Base-by-base conservation (phyloP, 2,797 vertebrate genomes). In the Oreochromis grahami region DNA sequence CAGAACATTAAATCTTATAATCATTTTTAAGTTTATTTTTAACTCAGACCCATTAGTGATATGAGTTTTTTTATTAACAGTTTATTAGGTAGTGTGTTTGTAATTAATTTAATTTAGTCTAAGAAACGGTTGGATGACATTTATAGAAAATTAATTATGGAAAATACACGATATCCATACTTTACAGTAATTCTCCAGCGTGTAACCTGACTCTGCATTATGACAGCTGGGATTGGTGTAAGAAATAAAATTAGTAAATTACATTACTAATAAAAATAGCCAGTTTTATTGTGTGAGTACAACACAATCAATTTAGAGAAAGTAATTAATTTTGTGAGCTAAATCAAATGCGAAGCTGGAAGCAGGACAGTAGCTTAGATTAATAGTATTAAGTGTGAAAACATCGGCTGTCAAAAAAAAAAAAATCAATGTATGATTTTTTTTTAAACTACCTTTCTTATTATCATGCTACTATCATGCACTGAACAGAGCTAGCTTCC, bases 311-410 rank as follows among this genome's bases (percentile, higher is more conserved):
- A 70, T 45, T 70, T 70, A 26, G 65, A 45, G 1, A 26, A 17
- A 45, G 17, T 0, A 10, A 45, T 45, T 70, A 45, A 45, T 17
- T 70, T 11, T 65, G 4, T 65, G 60, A 38, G 0, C 7, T 1
- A 45, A 45, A 70, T 70, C 9, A 26, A 17, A 70, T 45, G 9
- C 26, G 6, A 26, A 29, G 24, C 24, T 72, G 0, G 9, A 19
- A 12, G 15, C 9, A 29, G 24, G 68, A 48, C 43, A 19, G 24
- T 32, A 72, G 68, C 43, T 0, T 72, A 48, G 21, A 24, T 11
- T 70, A 45, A 70, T 3, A 72, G 15, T 4, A 48, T 48, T 48
- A 72, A 26, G 14, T 26, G 13, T 10, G 38, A 45, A 70, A 70
- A 26, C n/a, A 48, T 15, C 7, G 7, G 6, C 45, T 48, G 10